phyloP scores from a whole-genome alignment of 92 coral and sea anemone genomes.

The Umimayanthus kanabou region DNA sequence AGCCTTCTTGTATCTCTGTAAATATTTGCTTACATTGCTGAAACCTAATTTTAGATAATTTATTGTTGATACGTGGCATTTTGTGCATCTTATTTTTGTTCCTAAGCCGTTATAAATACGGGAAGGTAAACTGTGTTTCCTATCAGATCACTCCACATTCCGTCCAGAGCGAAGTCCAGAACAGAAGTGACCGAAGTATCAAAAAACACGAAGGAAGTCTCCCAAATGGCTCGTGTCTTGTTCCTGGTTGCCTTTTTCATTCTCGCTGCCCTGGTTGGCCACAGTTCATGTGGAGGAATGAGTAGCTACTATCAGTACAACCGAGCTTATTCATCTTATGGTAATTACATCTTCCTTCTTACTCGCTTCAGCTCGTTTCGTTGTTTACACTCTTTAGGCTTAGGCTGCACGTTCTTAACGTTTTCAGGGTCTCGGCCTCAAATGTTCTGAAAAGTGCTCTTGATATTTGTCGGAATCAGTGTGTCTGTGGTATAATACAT shows the following conservation, averaged over 20 bases:
- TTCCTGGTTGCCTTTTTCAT: not conserved
- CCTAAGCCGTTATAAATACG: not conserved
- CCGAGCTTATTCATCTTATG: constrained; percentile 1
- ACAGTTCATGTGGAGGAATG: constrained; percentile 17
- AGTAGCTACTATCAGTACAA: constrained; percentile 10
- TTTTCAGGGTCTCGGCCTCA: no score
- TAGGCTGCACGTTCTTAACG: no score
- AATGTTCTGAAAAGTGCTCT: no score
- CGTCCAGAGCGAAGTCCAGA: no score
- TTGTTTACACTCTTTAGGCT: no score
- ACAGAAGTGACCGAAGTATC: not conserved
- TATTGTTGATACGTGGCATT: not conserved
- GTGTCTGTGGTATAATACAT: no score
- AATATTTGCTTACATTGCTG: not conserved
- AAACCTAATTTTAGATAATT: not conserved
- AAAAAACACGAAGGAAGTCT: not conserved
- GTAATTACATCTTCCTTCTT: not conserved
- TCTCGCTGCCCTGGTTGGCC: not conserved
- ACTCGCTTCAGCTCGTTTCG: no score
- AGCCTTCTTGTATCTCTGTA: not conserved
- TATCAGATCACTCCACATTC: not conserved
- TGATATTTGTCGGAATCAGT: no score
- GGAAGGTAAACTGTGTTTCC: not conserved
- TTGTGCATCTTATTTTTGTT: no score
- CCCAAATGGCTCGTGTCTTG: not conserved